Evolutionary conservation across 1,140 invertebrate species (phyloP).

Genomic region (Ceratoteleas bidentatus): DNA sequence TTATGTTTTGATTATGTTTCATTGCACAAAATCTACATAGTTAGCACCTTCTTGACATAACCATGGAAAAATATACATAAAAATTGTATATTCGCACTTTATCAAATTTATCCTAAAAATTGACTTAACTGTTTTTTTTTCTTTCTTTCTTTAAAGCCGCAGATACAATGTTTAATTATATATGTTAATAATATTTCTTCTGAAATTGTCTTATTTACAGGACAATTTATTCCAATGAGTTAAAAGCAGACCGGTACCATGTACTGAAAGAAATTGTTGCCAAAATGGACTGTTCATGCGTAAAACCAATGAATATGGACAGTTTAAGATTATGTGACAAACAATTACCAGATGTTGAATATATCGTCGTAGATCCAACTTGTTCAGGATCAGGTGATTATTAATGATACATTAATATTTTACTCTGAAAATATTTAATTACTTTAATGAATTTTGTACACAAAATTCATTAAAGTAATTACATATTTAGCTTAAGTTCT

Average conservation of each 20-base stretch:
- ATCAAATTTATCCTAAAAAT: too few relatives aligned
- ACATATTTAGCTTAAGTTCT: too few relatives aligned
- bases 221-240: conserved; percentile 92
- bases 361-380: conserved; percentile 96
- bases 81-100: too few relatives aligned
- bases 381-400: conserved; percentile 94
- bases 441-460: not conserved
- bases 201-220: too few relatives aligned
- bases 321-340: conserved; percentile 85
- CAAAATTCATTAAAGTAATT: not conserved
- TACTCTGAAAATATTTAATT: not conserved
- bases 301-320: conserved; percentile 86
- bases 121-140: too few relatives aligned
- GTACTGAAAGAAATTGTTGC: conserved; percentile 84
- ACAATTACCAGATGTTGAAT: conserved; percentile 88
- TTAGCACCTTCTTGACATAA: too few relatives aligned
- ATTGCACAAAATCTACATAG: too few relatives aligned
- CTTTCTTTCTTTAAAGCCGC: too few relatives aligned
- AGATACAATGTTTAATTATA: too few relatives aligned
- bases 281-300: conserved; percentile 85
- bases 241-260: conserved; percentile 85
- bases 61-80: too few relatives aligned
- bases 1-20: too few relatives aligned
- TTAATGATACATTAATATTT: not conserved
- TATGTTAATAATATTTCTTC: too few relatives aligned